A percentile compares a stretch with the other conserved stretches of the same genome.
These are phyloP conservation scores for Strongylocentrotus purpuratus DNA, from an alignment of 35 echinoderm and acorn worm genomes.

Conservation along the genomic window DNA sequence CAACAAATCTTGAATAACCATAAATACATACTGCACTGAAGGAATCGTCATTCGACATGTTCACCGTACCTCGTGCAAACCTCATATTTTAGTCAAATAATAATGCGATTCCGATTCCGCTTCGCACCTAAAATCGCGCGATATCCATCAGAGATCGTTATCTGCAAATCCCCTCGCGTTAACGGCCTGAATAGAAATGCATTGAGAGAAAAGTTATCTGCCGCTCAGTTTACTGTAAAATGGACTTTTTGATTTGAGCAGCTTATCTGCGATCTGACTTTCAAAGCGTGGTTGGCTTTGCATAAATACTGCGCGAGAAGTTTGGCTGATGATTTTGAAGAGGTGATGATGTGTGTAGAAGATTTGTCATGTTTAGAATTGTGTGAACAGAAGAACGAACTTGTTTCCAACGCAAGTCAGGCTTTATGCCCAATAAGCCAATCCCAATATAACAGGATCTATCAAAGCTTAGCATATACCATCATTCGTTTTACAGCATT, in stretches of 20 bases:
- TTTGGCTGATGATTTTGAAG: background rate
- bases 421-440: background rate
- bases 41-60: background rate
- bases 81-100: background rate
- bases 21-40: background rate
- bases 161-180: background rate
- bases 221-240: slow-evolving; percentile 27
- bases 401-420: background rate
- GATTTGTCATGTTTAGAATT: too few relatives aligned
- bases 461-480: background rate
- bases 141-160: background rate
- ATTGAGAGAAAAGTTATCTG: background rate
- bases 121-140: slow-evolving; percentile 1
- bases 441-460: background rate
- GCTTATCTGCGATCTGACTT: slow-evolving; percentile 22
- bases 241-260: slow-evolving; percentile 25
- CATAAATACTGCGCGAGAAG: background rate
- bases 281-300: background rate
- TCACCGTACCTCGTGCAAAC: background rate
- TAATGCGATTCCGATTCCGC: background rate
- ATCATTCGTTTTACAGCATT: background rate
- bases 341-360: too few relatives aligned
- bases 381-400: too few relatives aligned
- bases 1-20: background rate
- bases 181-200: background rate